Evolutionary conservation across 2,113 vertebrate species (phyloP), one percentile per base, ranked within the genome.

Genomic region (Xiphias gladius): DNA sequence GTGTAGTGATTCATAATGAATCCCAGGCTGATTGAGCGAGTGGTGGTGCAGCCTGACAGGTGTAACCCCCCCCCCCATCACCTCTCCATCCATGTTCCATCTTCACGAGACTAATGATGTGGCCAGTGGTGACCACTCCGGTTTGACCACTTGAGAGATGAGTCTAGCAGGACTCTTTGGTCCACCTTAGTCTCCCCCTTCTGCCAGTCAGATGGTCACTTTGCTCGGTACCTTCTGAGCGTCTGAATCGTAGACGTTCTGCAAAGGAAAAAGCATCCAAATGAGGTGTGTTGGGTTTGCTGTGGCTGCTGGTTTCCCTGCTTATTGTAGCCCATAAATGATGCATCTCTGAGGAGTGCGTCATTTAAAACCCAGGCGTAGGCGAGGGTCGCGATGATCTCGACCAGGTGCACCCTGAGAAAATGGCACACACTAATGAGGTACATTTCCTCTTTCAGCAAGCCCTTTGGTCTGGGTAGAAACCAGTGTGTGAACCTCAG

Each of bases 371-470:
- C 48, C 19, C 41, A 58, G 72, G 86, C 65, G 87, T 93, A 80
- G 89, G 93, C 78, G 85, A 90, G 72, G 83, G 84, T 78, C 50
- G 17, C 75, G 82, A 69, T 72, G 86, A 90, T 88, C 80, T 78
- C 80, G 84, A 82, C 90, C 93, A 95, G 91, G 92, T 93, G 93
- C 77, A 84, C 70, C 41, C 59, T 85, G 79, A 82, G 83, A 87
- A 83, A 93, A 87, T 67, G 80, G 86, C 82, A 79, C 86, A 81
- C 79, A 66, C 80, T 94, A 95, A 95, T 94, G 91, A 95, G 89
- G 77, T 74, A 52, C 79, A 76, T 80, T 83, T 76, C 73, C 75
- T 85, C 79, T 89, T 83, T 90, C 91, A 94, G 93, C 86, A 76
- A 89, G 88, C 87, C 83, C 85, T 80, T 86, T 87, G 83, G 81